These are phyloP conservation scores for Hyposoter dolosus DNA, from an alignment of 2,888 invertebrate genomes.

Conservation along the genomic window DNA sequence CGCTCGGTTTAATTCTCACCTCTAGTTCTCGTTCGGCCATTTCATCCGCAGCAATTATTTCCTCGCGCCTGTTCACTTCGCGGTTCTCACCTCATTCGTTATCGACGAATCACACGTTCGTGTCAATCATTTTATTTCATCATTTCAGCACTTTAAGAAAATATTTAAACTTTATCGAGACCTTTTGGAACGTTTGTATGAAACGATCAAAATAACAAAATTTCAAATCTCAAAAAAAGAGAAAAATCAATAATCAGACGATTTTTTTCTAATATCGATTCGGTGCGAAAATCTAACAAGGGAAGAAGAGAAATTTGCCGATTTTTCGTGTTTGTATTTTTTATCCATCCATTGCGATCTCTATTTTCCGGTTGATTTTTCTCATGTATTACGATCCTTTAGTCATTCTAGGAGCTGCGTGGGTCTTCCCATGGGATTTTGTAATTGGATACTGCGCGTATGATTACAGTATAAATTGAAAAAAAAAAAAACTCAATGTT, in stretches of 20 bases:
- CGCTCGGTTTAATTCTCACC: neutral
- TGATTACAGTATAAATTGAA: too few species aligned
- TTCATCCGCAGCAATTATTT: constrained; percentile 13
- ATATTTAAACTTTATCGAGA: neutral
- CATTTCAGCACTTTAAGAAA: neutral
- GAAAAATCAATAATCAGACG: too few species aligned
- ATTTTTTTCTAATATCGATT: too few species aligned
- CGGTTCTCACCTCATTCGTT: neutral
- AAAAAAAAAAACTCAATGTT: neutral
- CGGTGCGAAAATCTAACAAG: too few species aligned
- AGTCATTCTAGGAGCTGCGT: neutral
- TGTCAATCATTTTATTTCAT: neutral
- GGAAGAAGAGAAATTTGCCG: neutral
- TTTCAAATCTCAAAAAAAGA: too few species aligned
- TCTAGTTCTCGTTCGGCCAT: neutral
- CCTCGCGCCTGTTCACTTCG: neutral
- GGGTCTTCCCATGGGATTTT: too few species aligned
- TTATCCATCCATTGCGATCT: neutral
- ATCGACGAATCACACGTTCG: neutral
- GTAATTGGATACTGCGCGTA: too few species aligned
- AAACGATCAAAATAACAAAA: neutral
- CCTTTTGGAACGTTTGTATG: neutral
- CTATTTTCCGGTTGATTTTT: neutral
- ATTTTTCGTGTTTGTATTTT: neutral
- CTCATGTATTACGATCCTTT: too few species aligned